Evolutionary conservation across 1,140 invertebrate genomes (phyloP).

Genomic region (Oedothorax gibbosus): DNA sequence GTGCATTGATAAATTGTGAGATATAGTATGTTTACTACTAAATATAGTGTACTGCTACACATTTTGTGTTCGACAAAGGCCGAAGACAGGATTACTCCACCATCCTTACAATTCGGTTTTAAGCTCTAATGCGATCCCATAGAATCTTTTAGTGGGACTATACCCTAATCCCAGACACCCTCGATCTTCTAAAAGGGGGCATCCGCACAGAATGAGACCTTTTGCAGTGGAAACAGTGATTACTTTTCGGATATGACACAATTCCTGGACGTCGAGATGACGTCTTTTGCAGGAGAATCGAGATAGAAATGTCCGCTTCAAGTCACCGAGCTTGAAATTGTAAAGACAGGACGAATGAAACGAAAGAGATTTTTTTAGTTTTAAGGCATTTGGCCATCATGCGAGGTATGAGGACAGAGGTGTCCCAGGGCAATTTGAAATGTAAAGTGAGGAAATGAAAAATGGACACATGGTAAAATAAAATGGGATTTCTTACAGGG

Average conservation of each 20-base stretch:
- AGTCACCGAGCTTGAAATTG: background rate
- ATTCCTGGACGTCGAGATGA: background rate
- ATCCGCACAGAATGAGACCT: background rate
- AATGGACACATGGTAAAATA: too few relatives aligned
- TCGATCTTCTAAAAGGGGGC: background rate
- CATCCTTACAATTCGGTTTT: background rate
- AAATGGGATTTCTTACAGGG: too few relatives aligned
- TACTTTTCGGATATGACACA: constrained; percentile 9
- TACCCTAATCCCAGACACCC: background rate
- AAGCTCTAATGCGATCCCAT: background rate
- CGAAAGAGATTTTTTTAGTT: background rate
- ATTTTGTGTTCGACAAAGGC: background rate
- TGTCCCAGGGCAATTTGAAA: background rate
- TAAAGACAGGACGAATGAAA: background rate
- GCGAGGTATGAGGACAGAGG: background rate
- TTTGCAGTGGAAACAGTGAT: background rate
- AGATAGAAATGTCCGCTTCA: background rate
- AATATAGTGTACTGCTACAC: too few relatives aligned
- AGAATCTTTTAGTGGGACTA: background rate
- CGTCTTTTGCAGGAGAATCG: background rate
- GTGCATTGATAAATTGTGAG: too few relatives aligned
- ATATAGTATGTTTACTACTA: too few relatives aligned
- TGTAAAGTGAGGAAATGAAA: background rate
- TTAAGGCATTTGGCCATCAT: background rate
- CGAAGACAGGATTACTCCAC: background rate